phyloP scores from a whole-genome alignment of 2,113 vertebrate genomes.

The Tupaia tana region DNA sequence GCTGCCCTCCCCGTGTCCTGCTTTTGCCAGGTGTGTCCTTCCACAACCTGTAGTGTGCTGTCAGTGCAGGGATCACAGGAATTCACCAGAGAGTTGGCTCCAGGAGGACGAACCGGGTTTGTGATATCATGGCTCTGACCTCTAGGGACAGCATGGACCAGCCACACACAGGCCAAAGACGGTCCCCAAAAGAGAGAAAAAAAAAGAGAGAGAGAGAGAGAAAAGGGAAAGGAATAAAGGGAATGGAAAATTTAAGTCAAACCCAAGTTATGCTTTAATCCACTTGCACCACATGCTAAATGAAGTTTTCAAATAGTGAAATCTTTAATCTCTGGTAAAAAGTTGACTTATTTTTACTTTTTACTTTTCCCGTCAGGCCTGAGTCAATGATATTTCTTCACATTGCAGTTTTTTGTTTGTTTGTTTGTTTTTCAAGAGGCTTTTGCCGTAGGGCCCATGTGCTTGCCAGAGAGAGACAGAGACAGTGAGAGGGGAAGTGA shows the following conservation, averaged over 20 bases:
- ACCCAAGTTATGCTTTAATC: not conserved
- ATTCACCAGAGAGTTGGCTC: slow-evolving; percentile 53
- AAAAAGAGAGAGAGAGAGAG: not conserved
- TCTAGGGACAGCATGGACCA: not conserved
- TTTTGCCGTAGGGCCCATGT: no score
- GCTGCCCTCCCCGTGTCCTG: not conserved
- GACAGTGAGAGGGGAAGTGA: no score
- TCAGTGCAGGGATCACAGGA: not conserved
- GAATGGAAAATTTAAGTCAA: not conserved
- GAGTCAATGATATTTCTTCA: not conserved
- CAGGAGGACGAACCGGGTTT: not conserved
- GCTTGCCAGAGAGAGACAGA: no score
- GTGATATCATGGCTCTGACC: not conserved
- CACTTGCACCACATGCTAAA: not conserved
- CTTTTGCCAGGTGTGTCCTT: not conserved
- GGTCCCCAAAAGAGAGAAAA: not conserved
- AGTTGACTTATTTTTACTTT: not conserved
- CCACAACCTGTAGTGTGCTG: not conserved
- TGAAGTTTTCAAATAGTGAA: not conserved
- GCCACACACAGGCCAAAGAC: not conserved
- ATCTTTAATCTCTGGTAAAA: not conserved
- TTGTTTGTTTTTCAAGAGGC: no score
- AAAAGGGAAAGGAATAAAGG: no score
- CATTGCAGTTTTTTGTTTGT: not conserved
- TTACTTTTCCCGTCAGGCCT: not conserved